Base-by-base conservation (phyloP, 2,888 invertebrate species). In the Rhaphigaster nebulosa region DNA sequence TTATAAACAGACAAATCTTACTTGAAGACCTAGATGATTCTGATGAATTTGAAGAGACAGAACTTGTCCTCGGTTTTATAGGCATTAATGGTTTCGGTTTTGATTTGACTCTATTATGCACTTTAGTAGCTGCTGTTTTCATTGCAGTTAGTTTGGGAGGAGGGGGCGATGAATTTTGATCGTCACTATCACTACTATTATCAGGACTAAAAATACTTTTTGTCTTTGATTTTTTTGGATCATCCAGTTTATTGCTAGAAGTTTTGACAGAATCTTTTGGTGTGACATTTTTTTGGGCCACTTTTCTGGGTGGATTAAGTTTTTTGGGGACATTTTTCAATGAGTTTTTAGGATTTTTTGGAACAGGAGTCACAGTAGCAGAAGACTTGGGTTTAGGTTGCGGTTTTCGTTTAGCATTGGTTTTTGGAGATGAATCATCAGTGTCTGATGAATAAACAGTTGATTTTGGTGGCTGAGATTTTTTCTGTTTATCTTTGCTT, bases 161-260 rank as follows among this genome's bases (percentile, higher is more conserved):
- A 80, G 94, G 93, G 34, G 94, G 93, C 89, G 93, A 93, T 34
- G 92, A 91, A 26, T 92, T 92, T 34, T 92, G 91, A 80, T 92
- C 93, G 91, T 95, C 95, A 92, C 96, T 96, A 93, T 96, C 96
- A n/a, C 96, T 96, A 92, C 96, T 95, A 92, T 97, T 97, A 92
- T 97, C 97, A 0, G 97, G 97, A 90, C 97, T 97, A 93, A 97
- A 97, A 93, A 97, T 97, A 93, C 97, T 93, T 92, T 93, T 93
- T 18, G 93, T 93, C 76, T 92, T 92, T 18, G 70, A 29, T 29
- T 97, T 93, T 96, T 97, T 93, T 96, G 96, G 93, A 96, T 96
- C 84, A 93, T 92, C 92, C 92, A 93, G 91, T 93, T 93, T 54
- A 13, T 92, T 92, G 65, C 92, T 91, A 26, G 91, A 89, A 13